Evolutionary conservation across 2,888 invertebrate genomes (phyloP), one percentile per base, ranked within the genome.

Genomic region (Hermaeophaga mercurialis): DNA sequence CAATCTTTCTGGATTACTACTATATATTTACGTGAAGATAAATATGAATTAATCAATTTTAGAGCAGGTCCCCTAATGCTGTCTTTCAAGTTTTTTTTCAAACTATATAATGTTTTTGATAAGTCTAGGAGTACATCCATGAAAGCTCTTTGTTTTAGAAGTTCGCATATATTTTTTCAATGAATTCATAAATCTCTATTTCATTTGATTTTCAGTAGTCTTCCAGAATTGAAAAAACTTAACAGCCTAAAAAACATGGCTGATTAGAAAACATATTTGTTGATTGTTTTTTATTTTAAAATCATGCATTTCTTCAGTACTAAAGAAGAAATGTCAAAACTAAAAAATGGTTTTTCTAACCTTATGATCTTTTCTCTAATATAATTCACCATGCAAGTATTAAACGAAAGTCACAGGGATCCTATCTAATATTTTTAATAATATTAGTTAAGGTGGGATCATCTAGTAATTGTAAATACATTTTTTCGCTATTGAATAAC

Each of bases 111-210:
- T 14, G 47, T 36, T 12, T 47, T 47, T 36, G 36, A 36, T 8
- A 47, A 22, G 24, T 36, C 36, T 34, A 24, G 28, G 14, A 44
- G 28, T 8, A 44, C 15, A 22, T 22, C 47, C 47, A 19, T 47
- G 47, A 34, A 14, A 47, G 12, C 17, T 46, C 22, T 46, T 46
- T 46, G 33, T 33, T 31, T n/a, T 46, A 18, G 18, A 33, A 46
- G 17, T n/a, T 33, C 15, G 46, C 19, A 18, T 6, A 33, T 9
- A 46, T 19, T 33, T 33, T 31, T 46, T 46, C 46, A 18, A 46
- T 46, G 33, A 46, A 33, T 33, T 46, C 46, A 46, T 46, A 46
- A 33, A 46, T 17, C 8, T 31, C 46, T 28, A n/a, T 28, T 8
- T 28, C 28, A 28, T 9, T 28, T 2, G 9, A 28, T 12, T 12